Base-by-base conservation (phyloP, 1,140 invertebrate species). In the Lepidostoma basale region DNA sequence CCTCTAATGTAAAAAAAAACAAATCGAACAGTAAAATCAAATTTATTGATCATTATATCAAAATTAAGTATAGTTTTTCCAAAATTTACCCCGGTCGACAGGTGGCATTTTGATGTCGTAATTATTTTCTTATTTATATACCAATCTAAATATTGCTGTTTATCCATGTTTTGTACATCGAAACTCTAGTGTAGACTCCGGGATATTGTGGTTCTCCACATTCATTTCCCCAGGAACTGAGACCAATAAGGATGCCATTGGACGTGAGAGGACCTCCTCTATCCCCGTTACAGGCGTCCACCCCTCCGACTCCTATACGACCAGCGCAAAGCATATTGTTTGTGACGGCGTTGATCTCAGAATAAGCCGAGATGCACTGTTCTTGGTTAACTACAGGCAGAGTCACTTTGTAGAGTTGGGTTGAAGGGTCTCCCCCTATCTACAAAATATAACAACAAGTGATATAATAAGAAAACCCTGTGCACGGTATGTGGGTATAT, bases 301-400 rank as follows among this genome's bases (percentile, higher is more conserved):
- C 73, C 0, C 79, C 79, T 8, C 77, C 79, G 4, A 76, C 56
- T 23, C 81, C 79, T 10, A 65, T 8, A 16, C 26, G 28, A 9
- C 90, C 90, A 49, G 91, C 90, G 75, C 92, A 93, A 16, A 92
- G 76, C 87, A 91, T 90, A 10, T 85, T 87, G 5, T 86, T 75
- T 1, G 86, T 86, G 30, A 93, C 82, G 2, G 64, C 10, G 3
- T 74, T 74, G 1, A 74, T 14, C 1, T 18, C 30, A 40, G 65
- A 28, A 16, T 79, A 75, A 16, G 77, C 68, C 1, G 69, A 22
- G 8, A 68, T 66, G 63, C 83, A 85, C 1, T 26, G 28, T 0
- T 44, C 6, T 2, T 36, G 49, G 8, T 52, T 56, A 1, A 83
- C 47, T 12, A 82, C 59, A 0, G 82, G 81, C 9, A 84, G 47